Evolutionary conservation across 2,888 invertebrate species (phyloP), one percentile per base, ranked within the genome.

Genomic region (Nomada ruficornis): DNA sequence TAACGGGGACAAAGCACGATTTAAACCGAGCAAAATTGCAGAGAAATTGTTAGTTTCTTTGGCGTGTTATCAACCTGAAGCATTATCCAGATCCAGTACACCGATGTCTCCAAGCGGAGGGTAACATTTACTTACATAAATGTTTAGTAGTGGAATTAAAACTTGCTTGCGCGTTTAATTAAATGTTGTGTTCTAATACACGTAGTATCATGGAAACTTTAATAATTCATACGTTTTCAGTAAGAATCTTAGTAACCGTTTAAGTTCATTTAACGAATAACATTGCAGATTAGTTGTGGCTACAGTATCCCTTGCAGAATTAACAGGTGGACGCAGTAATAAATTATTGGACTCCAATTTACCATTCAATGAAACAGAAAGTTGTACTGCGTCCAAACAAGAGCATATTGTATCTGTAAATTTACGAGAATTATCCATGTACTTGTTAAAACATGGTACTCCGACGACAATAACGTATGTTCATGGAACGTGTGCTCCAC

Each of bases 401-500:
- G 98, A 98, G 90, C 98, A 98, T 92, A 96, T 98, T 57, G 97
- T 98, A 59, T 97, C 98, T 11, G 98, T 98, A 92, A 98, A 98
- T 94, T 94, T 98, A 69, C 96, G 98, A n/a, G 97, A 97, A 91
- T 94, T 98, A 82, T 97, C 97, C 93, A 97, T 98, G 94, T 97
- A 98, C 94, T 94, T 98, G 85, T 95, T 98, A 89, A 97, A 96
- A 90, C 95, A 96, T 88, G 96, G 95, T 63, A 94, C 94, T 0
- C 91, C 89, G 77, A 91, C 89, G 76, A 87, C 92, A 23, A 80
- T 88, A 26, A 89, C 86, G n/a, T 84, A 89, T 10, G 42, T 89
- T 18, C 89, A 88, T 59, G 89, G 89, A 63, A 90, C 95, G 36
- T 96, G 96, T 89, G 96, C 96, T 5, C 96, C 96, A 0, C 95